phyloP scores from a whole-genome alignment of 2,888 invertebrate species.

The Aspidapion aeneum region DNA sequence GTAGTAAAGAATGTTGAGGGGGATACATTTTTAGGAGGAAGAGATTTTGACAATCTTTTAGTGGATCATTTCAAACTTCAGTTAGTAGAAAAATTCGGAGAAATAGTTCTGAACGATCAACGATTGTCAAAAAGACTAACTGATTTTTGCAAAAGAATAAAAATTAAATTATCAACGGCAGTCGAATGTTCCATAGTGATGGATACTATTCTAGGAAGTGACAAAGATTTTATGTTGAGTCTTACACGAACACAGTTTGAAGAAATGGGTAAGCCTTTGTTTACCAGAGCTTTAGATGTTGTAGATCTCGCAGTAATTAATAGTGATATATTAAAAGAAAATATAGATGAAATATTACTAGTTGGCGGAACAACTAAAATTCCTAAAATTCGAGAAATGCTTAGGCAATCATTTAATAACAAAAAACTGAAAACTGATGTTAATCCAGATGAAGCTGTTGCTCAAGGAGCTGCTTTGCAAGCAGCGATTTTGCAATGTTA shows the following conservation, averaged over 20 bases:
- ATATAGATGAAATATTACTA: slow-evolving; percentile 33
- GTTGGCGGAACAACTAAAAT: slow-evolving; percentile 36
- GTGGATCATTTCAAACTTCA: slow-evolving; percentile 19
- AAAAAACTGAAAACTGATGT: slow-evolving; percentile 27
- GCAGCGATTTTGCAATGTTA: slow-evolving; percentile 25
- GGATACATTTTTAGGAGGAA: slow-evolving; percentile 33
- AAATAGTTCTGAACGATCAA: not conserved
- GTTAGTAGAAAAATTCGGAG: slow-evolving; percentile 5
- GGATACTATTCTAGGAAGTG: slow-evolving; percentile 26
- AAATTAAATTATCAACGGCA: slow-evolving; percentile 19
- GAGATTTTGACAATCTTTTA: slow-evolving; percentile 31
- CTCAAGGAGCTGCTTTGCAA: slow-evolving; percentile 35
- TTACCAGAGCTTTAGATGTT: slow-evolving; percentile 26
- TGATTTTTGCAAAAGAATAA: slow-evolving; percentile 21
- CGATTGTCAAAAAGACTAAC: slow-evolving; percentile 6
- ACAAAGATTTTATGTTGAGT: slow-evolving; percentile 23
- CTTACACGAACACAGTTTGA: slow-evolving; percentile 30
- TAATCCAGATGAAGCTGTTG: slow-evolving; percentile 35
- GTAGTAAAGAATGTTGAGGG: slow-evolving; percentile 27
- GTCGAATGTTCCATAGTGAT: slow-evolving; percentile 11
- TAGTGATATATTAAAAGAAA: slow-evolving; percentile 19
- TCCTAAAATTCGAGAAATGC: slow-evolving; percentile 30
- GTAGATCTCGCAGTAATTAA: slow-evolving; percentile 27
- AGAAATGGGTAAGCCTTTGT: slow-evolving; percentile 22
- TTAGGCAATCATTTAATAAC: slow-evolving; percentile 26